Base-by-base conservation (phyloP, 2,797 vertebrate genomes). In the Nannoperca obscura region DNA sequence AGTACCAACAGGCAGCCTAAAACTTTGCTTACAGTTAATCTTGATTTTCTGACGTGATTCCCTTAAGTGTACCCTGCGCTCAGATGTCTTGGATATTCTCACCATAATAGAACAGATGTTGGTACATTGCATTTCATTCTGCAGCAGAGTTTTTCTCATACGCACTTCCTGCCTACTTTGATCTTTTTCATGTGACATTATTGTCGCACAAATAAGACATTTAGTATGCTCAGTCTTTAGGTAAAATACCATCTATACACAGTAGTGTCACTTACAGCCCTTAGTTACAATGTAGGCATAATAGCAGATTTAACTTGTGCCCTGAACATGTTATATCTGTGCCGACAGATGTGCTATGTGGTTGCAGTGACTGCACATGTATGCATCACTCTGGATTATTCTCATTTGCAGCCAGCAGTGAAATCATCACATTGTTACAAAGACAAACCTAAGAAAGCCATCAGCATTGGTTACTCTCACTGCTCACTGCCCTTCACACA, bases 371-470 rank as follows among this genome's bases (percentile, higher is more conserved):
- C 69, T 88, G 77, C 80, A 84, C 83, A 87, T 81, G 82, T 76
- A 78, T 59, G 69, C 70, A 77, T 92, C 88, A 77, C 68, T 83
- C 50, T 59, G 47, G 76, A 92, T 94, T 83, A 94, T 73, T 81
- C 60, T 92, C 89, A 91, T 71, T 71, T 57, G 63, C 72, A 83
- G 76, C 86, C 86, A 84, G 86, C 76, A 87, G 87, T 85, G 76
- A 86, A 83, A 91, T 73, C 83, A 70, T 86, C 65, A 72, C 78
- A 70, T 75, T 84, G 82, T 79, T 85, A 62, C 66, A 73, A 55
- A 73, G 64, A 61, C 75, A 64, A 67, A 89, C 82, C 79, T 73
- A 30, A 69, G 44, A 88, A 80, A 78, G 76, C 81, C 85, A 73
- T 89, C 88, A 85, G 81, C 80, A 38, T n/a, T 14, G 32, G 79